Percentiles rank a stretch among this genome's conserved stretches.
These are phyloP conservation scores for Diarsia rubi DNA, from an alignment of 2,888 invertebrate genomes.

Conservation along the genomic window DNA sequence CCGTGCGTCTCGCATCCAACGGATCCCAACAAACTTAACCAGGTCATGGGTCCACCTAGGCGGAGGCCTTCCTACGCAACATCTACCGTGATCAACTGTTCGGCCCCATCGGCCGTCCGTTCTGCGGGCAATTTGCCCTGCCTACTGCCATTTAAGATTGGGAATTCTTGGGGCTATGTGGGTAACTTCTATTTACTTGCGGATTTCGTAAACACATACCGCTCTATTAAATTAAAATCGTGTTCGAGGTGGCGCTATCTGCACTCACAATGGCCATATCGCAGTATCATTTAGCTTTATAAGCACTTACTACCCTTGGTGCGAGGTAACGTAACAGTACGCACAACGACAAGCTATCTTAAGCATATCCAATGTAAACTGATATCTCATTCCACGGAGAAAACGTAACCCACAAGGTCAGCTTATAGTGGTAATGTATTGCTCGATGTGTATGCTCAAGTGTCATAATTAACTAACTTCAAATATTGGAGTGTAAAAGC, in stretches of 20 bases:
- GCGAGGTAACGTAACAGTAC: not conserved
- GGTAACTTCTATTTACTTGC: too few species aligned
- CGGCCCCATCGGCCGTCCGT: too few species aligned
- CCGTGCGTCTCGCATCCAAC: too few species aligned
- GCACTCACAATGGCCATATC: constrained; percentile 10
- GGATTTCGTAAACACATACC: not conserved
- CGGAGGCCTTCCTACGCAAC: too few species aligned
- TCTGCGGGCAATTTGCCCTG: too few species aligned
- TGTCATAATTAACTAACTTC: constrained; percentile 11
- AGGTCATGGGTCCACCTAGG: too few species aligned
- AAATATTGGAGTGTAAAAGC: not conserved
- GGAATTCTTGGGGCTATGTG: too few species aligned
- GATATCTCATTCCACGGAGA: not conserved
- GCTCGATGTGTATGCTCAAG: not conserved
- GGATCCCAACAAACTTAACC: too few species aligned
- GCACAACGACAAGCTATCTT: not conserved
- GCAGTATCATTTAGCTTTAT: constrained; percentile 2
- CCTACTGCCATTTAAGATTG: too few species aligned
- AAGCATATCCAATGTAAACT: not conserved
- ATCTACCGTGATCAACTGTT: too few species aligned
- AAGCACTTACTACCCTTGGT: constrained; percentile 3
- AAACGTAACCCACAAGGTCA: not conserved
- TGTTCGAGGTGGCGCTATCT: constrained; percentile 11
- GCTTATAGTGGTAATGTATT: not conserved
- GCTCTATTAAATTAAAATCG: constrained; percentile 24